Evolutionary conservation across 37 sponge, comb jelly and placozoan genomes (phyloP), one percentile per base, ranked within the genome.

Genomic region (Ephydatia muelleri): DNA sequence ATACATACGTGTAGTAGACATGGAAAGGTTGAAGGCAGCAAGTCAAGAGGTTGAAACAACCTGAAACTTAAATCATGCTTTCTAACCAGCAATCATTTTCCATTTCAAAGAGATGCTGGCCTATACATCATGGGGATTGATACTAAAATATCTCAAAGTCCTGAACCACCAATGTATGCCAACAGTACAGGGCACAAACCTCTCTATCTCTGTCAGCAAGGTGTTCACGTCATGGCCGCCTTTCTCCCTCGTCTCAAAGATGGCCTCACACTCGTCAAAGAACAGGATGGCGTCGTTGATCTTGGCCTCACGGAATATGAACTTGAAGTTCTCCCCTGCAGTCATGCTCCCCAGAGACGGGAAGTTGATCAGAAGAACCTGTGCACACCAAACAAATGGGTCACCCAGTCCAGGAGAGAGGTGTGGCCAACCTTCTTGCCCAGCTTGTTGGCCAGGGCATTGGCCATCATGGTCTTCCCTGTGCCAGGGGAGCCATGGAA

Each of bases 231-330:
- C 88, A 47, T 94, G 86, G 47, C 89, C 79, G n/a, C 94, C 95
- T 73, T 86, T 82, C 38, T 94, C 95, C 23, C 95, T 78, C 0
- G 89, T 71, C 73, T 94, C 95, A 83, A 94, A 94, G 65, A 94
- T 94, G 57, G 87, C 95, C 70, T 94, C 95, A 85, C 95, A 94
- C 76, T 94, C 95, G 82, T 94, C 95, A 88, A 94, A 94, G 91
- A 94, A 94, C 76, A 94, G 67, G 40, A 94, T 94, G 74, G 94
- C 94, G 40, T 94, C 95, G 83, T 94, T 94, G 87, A 94, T 94
- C 82, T 94, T 94, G 28, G 95, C 88, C 72, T 94, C 95, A 37
- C 92, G 78, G 77, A 94, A 94, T 26, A 94, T 89, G 68, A 94
- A 94, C 84, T 94, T 94, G 83, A 94, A 91, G 83, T 89, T 94